Evolutionary conservation across 2,888 invertebrate species (phyloP).

Genomic region (Oscheius sp.): DNA sequence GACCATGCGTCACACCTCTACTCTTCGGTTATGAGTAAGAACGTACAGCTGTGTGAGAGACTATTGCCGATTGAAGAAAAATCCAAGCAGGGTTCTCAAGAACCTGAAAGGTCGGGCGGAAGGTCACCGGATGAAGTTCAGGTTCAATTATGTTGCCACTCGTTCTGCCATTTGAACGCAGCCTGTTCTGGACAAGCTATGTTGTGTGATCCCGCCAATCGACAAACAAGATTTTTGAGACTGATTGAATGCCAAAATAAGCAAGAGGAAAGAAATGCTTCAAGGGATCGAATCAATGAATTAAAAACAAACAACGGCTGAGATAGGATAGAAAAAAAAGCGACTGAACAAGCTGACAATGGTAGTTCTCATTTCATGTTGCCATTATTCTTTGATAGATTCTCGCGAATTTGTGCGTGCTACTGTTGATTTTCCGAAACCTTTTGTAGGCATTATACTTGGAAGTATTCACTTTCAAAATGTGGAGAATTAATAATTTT

Average conservation of each 20-base stretch:
- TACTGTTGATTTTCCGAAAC: too few species aligned
- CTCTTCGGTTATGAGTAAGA: background rate
- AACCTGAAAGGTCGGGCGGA: constrained; percentile 11
- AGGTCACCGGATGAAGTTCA: constrained; percentile 20
- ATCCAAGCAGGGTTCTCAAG: background rate
- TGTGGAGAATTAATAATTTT: too few species aligned
- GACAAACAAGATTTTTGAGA: constrained; percentile 34
- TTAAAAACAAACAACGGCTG: constrained; percentile 2
- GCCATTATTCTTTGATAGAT: background rate
- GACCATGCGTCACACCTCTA: background rate
- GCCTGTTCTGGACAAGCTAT: constrained; percentile 34
- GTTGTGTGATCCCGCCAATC: constrained; percentile 34
- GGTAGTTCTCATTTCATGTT: background rate
- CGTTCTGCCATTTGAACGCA: constrained; percentile 37
- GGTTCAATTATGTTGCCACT: constrained; percentile 32
- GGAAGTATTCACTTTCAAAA: too few species aligned
- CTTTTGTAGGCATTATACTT: too few species aligned
- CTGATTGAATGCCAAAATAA: constrained; percentile 4
- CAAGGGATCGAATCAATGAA: background rate
- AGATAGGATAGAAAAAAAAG: too few species aligned
- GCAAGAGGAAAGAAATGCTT: background rate
- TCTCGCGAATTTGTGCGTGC: background rate
- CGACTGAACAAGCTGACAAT: too few species aligned
- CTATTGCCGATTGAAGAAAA: background rate
- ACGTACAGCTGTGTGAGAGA: background rate